A percentile compares a stretch with the other conserved stretches of the same genome.
phyloP scores from a whole-genome alignment of 1,140 invertebrate genomes.

The Liolophura sinensis region DNA sequence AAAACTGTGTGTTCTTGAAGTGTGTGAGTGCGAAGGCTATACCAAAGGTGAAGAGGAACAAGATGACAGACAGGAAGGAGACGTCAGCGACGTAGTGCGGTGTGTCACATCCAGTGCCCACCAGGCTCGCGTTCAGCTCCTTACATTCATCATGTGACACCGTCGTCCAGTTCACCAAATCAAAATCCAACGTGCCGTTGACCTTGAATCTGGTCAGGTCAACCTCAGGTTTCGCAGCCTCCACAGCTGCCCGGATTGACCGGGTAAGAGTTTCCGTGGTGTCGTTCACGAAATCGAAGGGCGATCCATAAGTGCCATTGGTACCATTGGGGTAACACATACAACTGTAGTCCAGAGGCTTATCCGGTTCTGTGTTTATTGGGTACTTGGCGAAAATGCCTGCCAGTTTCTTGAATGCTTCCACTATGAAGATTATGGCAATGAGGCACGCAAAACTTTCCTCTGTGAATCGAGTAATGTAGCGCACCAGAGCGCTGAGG shows the following conservation, averaged over 20 bases:
- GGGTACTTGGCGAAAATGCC: conserved; percentile 36
- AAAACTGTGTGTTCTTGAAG: conserved; percentile 93
- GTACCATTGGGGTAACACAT: conserved; percentile 17
- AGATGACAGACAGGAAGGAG: conserved; percentile 93
- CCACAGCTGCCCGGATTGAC: no score
- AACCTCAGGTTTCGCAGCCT: no score
- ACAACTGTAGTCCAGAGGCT: conserved; percentile 34
- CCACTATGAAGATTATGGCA: conserved; percentile 98
- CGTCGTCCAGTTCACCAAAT: conserved; percentile 17
- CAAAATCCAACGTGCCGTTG: no score
- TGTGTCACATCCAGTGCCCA: conserved; percentile 70
- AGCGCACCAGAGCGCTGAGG: conserved; percentile 95
- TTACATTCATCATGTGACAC: conserved; percentile 27
- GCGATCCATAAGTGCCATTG: no score
- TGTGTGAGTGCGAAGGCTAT: conserved; percentile 87
- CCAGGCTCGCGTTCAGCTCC: conserved; percentile 66
- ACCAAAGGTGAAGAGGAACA: conserved; percentile 92
- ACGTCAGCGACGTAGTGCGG: conserved; percentile 66
- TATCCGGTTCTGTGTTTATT: conserved; percentile 35
- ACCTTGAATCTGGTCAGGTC: no score
- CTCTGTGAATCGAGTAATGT: conserved; percentile 98
- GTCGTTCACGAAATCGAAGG: no score
- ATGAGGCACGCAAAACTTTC: conserved; percentile 99
- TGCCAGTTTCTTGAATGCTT: conserved; percentile 72
- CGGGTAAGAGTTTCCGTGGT: no score